Evolutionary conservation across 2,113 vertebrate genomes (phyloP), one percentile per base, ranked within the genome.

Genomic region (Muscicapa adusta): DNA sequence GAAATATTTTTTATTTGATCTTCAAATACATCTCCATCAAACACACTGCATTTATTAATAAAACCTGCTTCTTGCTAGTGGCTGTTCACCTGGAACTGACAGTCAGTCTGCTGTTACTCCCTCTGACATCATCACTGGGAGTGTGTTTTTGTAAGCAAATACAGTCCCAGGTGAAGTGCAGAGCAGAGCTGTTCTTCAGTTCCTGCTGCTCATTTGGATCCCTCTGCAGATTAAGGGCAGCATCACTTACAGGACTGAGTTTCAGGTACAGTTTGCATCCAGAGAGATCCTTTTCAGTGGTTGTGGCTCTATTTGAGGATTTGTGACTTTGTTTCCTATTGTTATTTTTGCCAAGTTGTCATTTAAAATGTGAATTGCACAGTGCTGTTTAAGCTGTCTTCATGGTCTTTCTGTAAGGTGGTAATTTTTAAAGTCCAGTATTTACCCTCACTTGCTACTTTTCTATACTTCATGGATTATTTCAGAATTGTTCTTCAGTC

Each of bases 171-270:
- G 72, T 42, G 70, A 38, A 43, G 43, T 12, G 42, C 25, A 70
- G 38, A 31, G 31, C 9, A 72, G 42, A 34, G 4, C 43, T 84
- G 74, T 14, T 57, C 25, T 19, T 45, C 58, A n/a, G 7, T 33
- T 33, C 24, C 74, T 62, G 17, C n/a, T 0, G 0, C 9, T 29
- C 12, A 0, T 40, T 18, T 6, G 53, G 57, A 36, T 75, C 28
- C n/a, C 45, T 20, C 31, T 33, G 86, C 53, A 34, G 14, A 17
- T 15, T 6, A 10, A 58, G 53, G 57, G 53, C 80, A 53, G 12
- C 18, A 6, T 47, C 70, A 15, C 31, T 28, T 10, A 1, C 1
- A 65, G 48, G n/a, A 6, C n/a, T 63, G 20, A 51, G 20, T 29
- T 60, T 56, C 1, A 2, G 47, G 18, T 73, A 18, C 40, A 9